A percentile compares a stretch with the other conserved stretches of the same genome.
Conservation (phyloP, 2,113 vertebrate species). For the Poecilia latipinna region DNA sequence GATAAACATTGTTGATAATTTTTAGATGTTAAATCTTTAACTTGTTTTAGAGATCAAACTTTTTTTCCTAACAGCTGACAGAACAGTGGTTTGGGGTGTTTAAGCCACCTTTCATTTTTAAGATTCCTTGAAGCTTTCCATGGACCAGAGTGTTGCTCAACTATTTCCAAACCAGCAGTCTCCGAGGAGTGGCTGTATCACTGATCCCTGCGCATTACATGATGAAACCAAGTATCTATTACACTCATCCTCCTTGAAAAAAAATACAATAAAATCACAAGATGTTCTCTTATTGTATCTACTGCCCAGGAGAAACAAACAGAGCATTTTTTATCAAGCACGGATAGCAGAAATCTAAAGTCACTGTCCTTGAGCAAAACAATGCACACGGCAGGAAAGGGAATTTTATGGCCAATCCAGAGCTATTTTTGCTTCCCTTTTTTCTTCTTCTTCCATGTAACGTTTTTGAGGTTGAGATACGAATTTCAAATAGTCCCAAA, state of each 20-base stretch:
- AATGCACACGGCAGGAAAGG: neutral
- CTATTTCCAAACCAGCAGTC: slow-evolving; percentile 38
- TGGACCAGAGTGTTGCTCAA: slow-evolving; percentile 29
- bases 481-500: neutral
- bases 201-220: slow-evolving; percentile 23
- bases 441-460: too few relatives aligned
- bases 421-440: neutral
- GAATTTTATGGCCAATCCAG: neutral
- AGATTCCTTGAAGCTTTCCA: neutral
- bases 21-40: neutral
- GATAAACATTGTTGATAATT: neutral
- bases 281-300: neutral
- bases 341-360: neutral
- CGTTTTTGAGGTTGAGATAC: neutral
- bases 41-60: neutral
- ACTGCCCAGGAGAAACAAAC: neutral
- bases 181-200: slow-evolving; percentile 37
- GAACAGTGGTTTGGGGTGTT: neutral
- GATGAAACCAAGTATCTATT: slow-evolving; percentile 32
- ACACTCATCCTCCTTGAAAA: slow-evolving; percentile 16
- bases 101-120: neutral
- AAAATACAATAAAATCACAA: neutral
- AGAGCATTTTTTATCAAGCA: neutral
- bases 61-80: neutral
- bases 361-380: neutral